Conservation (phyloP, 2,888 invertebrate species). For the Pollenia amentaria region DNA sequence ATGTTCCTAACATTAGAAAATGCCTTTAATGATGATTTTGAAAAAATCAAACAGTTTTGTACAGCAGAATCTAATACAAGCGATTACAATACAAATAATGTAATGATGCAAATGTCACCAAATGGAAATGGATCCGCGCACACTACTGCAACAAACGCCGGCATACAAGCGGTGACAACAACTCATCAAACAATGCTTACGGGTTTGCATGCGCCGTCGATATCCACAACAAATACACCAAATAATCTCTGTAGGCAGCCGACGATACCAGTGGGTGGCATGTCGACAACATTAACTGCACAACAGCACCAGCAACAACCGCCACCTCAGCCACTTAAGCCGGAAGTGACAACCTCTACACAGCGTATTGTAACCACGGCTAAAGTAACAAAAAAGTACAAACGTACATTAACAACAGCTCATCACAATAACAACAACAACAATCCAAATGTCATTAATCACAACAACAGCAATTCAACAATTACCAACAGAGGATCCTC, state of each 20-base stretch:
- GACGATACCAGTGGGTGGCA: conserved; percentile 27
- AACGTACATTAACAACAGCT: conserved; percentile 85
- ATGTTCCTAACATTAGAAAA: conserved; percentile 85
- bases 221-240: conserved; percentile 76
- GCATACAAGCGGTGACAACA: conserved; percentile 72
- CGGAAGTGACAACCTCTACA: conserved; percentile 86
- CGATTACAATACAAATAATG: conserved; percentile 78
- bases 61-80: conserved; percentile 82
- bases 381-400: conserved; percentile 90
- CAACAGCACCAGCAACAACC: conserved; percentile 77
- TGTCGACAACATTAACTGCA: conserved; percentile 26
- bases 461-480: conserved; percentile 80
- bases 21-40: conserved; percentile 90
- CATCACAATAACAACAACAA: conserved; percentile 85
- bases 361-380: conserved; percentile 71
- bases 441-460: conserved; percentile 80
- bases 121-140: conserved; percentile 79
- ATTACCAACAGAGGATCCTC: conserved; percentile 77
- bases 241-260: conserved; percentile 76
- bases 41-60: conserved; percentile 92
- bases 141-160: conserved; percentile 78
- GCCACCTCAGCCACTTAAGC: conserved; percentile 85
- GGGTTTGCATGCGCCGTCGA: conserved; percentile 80
- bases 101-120: conserved; percentile 84
- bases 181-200: conserved; percentile 71